Conservation (phyloP, 2,113 vertebrate species). For the Gadus chalcogrammus region DNA sequence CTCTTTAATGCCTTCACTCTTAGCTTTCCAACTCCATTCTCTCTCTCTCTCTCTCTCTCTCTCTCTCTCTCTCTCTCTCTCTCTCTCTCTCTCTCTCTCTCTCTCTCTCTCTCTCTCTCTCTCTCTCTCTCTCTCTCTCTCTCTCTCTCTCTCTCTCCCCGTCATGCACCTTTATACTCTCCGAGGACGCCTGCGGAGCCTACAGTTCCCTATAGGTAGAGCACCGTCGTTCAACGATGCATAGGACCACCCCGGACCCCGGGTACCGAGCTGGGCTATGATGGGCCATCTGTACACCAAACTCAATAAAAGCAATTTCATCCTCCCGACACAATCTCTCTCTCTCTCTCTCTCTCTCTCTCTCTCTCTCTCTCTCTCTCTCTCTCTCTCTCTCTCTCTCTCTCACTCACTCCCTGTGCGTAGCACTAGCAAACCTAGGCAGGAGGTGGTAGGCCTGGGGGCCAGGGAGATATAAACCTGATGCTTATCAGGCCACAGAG, state of each 20-base stretch:
- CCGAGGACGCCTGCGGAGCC: background rate
- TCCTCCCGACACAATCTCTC: background rate
- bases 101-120: constrained; percentile 31
- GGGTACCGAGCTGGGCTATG: constrained; percentile 2
- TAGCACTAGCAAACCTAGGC: constrained; percentile 16
- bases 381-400: too few species aligned
- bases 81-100: too few species aligned
- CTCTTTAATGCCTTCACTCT: constrained; percentile 14
- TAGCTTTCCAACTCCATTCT: constrained; percentile 14
- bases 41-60: constrained; percentile 22
- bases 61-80: constrained; percentile 19
- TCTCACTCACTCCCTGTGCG: constrained; percentile 7
- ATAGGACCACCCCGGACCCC: constrained; percentile 11
- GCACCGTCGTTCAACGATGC: constrained; percentile 4
- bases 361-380: constrained; percentile 28
- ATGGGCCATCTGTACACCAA: constrained; percentile 20
- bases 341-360: background rate
- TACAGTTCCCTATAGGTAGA: constrained; percentile 1
- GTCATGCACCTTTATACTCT: too few species aligned
- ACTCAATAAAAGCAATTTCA: constrained; percentile 31
- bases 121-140: too few species aligned
- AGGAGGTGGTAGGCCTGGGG: constrained; percentile 23
- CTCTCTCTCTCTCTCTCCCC: too few species aligned
- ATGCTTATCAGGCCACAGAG: constrained; percentile 49
- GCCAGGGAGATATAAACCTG: constrained; percentile 41